These are phyloP conservation scores for Lasioglossum pauxillum DNA, from an alignment of 2,888 invertebrate genomes.

Conservation along the genomic window DNA sequence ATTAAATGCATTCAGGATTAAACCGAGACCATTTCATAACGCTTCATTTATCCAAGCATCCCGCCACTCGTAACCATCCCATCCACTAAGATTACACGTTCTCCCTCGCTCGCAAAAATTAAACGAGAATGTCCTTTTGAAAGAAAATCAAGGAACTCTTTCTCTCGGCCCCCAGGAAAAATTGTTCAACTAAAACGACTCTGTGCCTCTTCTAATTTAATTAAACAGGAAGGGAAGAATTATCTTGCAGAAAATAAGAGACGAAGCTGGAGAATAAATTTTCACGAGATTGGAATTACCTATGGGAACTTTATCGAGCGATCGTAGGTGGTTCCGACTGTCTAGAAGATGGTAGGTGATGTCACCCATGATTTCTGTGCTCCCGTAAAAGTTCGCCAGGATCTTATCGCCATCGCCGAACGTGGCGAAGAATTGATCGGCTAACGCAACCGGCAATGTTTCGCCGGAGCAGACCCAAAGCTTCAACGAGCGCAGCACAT, in stretches of 20 bases:
- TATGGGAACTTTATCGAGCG: slow-evolving; percentile 91
- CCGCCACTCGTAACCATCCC: neutral
- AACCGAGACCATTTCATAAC: neutral
- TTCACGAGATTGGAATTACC: slow-evolving; percentile 85
- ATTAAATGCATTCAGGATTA: slow-evolving; percentile 17
- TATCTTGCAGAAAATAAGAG: neutral
- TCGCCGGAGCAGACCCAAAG: slow-evolving; percentile 96
- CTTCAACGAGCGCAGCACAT: slow-evolving; percentile 87
- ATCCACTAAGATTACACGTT: neutral
- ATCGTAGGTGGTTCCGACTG: slow-evolving; percentile 87
- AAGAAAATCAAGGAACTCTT: neutral
- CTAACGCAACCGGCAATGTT: slow-evolving; percentile 89
- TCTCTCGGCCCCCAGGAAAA: neutral
- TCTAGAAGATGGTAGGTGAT: slow-evolving; percentile 92
- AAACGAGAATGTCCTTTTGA: neutral
- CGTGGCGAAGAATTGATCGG: slow-evolving; percentile 90
- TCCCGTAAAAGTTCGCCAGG: slow-evolving; percentile 95
- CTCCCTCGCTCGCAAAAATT: neutral
- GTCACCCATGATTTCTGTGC: slow-evolving; percentile 96
- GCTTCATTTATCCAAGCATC: neutral
- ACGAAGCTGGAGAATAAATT: neutral
- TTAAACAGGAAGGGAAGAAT: neutral
- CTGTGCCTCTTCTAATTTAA: neutral
- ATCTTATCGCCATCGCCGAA: slow-evolving; percentile 88
- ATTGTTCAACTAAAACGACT: neutral